A percentile compares a stretch with the other conserved stretches of the same genome.
Conservation (phyloP, 2,113 vertebrate genomes). For the Alaudala cheleensis region DNA sequence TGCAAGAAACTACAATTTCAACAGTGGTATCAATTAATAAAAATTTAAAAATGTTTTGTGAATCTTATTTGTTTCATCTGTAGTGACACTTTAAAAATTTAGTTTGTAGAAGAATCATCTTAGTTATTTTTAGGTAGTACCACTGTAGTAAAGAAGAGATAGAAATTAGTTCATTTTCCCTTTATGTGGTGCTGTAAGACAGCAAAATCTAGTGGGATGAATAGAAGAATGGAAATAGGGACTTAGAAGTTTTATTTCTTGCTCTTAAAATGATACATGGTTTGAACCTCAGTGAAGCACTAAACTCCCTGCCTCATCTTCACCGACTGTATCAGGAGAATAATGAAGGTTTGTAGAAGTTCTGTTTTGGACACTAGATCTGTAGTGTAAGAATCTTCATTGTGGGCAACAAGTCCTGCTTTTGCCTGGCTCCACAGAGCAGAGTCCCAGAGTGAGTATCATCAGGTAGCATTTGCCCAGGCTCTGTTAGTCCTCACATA, state of each 20-base stretch:
- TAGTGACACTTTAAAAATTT: neutral
- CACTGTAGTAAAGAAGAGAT: neutral
- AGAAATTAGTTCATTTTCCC: neutral
- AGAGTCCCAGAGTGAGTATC: neutral
- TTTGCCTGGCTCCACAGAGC: neutral
- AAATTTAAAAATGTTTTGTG: neutral
- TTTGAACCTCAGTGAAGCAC: neutral
- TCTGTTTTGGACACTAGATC: neutral
- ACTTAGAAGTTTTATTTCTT: neutral
- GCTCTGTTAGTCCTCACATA: neutral
- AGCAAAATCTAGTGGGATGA: neutral
- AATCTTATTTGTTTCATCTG: neutral
- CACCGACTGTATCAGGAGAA: neutral
- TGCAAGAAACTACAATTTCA: neutral
- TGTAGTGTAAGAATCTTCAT: neutral
- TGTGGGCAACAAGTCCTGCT: neutral
- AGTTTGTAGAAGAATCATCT: neutral
- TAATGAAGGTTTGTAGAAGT: neutral
- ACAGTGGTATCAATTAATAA: neutral
- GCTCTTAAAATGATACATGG: neutral
- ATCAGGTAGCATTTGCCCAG: neutral
- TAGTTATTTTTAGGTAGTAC: neutral
- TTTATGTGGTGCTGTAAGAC: neutral
- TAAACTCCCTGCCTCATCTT: neutral
- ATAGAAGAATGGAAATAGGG: neutral